Evolutionary conservation across 2,113 vertebrate genomes (phyloP).

Genomic region (Syrrhaptes paradoxus): DNA sequence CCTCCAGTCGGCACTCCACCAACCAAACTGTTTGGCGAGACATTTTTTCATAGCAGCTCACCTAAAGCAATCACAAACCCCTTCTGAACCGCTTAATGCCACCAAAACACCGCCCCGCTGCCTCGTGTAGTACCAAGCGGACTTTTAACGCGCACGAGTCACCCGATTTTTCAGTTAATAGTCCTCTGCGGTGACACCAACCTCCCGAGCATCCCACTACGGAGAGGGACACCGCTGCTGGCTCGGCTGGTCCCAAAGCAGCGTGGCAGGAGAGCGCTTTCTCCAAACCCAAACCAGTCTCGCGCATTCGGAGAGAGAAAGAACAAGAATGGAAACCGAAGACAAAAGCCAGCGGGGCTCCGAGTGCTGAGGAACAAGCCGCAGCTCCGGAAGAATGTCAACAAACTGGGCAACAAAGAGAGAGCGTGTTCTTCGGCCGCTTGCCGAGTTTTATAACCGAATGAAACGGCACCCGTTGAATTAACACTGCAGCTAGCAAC

Average conservation of each 20-base stretch:
- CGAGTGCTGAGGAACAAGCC: neutral
- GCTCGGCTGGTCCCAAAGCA: neutral
- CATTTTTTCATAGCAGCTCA: neutral
- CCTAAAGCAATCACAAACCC: neutral
- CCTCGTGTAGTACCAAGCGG: fast-evolving
- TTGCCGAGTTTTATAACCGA: neutral
- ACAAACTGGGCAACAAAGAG: neutral
- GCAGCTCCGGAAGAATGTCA: neutral
- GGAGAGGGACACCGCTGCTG: neutral
- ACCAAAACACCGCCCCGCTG: neutral
- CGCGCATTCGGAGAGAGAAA: neutral
- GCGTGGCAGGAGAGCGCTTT: neutral
- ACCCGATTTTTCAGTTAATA: neutral
- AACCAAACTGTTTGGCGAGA: neutral
- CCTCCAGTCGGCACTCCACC: neutral
- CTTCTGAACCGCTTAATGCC: neutral
- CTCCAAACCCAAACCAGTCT: neutral
- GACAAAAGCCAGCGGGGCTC: neutral
- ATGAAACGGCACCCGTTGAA: neutral
- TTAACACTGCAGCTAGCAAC: neutral
- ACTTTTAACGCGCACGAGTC: neutral
- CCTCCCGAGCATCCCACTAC: neutral
- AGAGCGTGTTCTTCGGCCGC: neutral
- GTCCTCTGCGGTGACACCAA: neutral
- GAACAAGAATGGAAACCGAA: neutral